phyloP scores from a whole-genome alignment of 2,888 invertebrate species.

The Phlogophora meticulosa region DNA sequence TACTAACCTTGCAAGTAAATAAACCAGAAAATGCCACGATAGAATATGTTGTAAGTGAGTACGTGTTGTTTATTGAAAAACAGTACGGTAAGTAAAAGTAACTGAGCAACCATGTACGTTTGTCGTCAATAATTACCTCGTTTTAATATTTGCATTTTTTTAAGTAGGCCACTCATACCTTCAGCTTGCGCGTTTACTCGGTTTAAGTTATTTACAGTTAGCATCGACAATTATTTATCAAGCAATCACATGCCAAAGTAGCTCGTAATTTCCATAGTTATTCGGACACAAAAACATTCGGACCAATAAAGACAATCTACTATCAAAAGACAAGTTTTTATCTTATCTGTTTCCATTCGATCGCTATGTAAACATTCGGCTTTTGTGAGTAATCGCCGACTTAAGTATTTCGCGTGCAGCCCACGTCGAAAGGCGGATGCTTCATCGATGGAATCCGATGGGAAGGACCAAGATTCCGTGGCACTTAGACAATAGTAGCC shows the following conservation, averaged over 20 bases:
- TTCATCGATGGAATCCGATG: slow-evolving; percentile 88
- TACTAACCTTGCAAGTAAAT: slow-evolving; percentile 1
- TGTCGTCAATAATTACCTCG: slow-evolving; percentile 53
- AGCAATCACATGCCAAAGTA: slow-evolving; percentile 71
- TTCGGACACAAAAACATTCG: slow-evolving; percentile 64
- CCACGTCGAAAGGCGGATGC: slow-evolving; percentile 85
- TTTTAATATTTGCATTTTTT: slow-evolving; percentile 67
- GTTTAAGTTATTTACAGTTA: slow-evolving; percentile 78
- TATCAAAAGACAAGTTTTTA: slow-evolving; percentile 71
- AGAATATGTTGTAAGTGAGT: neutral
- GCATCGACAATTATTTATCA: slow-evolving; percentile 75
- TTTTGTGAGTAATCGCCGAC: slow-evolving; percentile 77
- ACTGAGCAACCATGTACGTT: slow-evolving; percentile 18
- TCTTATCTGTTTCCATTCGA: slow-evolving; percentile 83
- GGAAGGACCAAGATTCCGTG: slow-evolving; percentile 90
- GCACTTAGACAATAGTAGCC: slow-evolving; percentile 90
- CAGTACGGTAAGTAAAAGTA: neutral
- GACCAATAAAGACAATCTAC: slow-evolving; percentile 59
- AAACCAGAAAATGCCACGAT: neutral
- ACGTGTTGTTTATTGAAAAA: slow-evolving; percentile 1
- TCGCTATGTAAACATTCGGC: slow-evolving; percentile 78
- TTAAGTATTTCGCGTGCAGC: slow-evolving; percentile 83
- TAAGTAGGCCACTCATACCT: slow-evolving; percentile 70
- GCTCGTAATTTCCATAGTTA: slow-evolving; percentile 69
- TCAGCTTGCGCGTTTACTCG: slow-evolving; percentile 63